These are phyloP conservation scores for Thunnus albacares DNA, from an alignment of 2,797 vertebrate genomes.

Conservation along the genomic window DNA sequence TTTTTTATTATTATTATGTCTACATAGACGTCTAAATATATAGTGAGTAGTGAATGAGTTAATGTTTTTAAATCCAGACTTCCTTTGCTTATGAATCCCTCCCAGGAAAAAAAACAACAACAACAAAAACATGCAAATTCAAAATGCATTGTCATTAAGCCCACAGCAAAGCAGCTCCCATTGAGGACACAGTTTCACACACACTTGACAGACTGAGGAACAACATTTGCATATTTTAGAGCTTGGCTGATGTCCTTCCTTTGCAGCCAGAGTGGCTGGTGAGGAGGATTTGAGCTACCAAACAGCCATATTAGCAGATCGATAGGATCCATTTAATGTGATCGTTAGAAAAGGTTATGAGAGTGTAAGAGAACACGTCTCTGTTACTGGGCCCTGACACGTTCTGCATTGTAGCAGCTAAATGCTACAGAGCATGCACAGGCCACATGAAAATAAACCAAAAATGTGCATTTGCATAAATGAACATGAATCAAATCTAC, in stretches of 20 bases:
- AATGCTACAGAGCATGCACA: not conserved
- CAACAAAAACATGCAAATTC: slow-evolving; percentile 1
- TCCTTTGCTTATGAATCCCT: not conserved
- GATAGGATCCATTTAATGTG: slow-evolving; percentile 40
- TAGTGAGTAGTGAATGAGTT: not conserved
- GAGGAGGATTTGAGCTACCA: slow-evolving; percentile 16
- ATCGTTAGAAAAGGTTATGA: slow-evolving; percentile 40
- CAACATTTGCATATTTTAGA: slow-evolving; percentile 52
- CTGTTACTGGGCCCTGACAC: slow-evolving; percentile 1
- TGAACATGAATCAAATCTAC: not conserved
- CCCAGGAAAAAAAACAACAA: too few species aligned
- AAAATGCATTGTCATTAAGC: slow-evolving; percentile 33
- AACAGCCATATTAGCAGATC: slow-evolving; percentile 45
- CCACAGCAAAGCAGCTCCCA: slow-evolving; percentile 18
- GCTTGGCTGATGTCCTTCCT: slow-evolving; percentile 24
- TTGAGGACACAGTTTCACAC: slow-evolving; percentile 11
- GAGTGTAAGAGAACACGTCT: slow-evolving; percentile 23
- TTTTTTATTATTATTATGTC: too few species aligned
- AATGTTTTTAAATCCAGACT: not conserved
- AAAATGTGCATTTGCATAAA: not conserved
- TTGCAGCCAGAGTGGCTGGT: slow-evolving; percentile 22
- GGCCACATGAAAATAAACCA: not conserved
- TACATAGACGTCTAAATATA: slow-evolving; percentile 5
- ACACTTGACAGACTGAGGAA: slow-evolving; percentile 29
- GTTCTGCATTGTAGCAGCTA: slow-evolving; percentile 1